A percentile compares a stretch with the other conserved stretches of the same genome.
These are phyloP conservation scores for Saturnia pavonia DNA, from an alignment of 2,888 invertebrate species.

Conservation along the genomic window DNA sequence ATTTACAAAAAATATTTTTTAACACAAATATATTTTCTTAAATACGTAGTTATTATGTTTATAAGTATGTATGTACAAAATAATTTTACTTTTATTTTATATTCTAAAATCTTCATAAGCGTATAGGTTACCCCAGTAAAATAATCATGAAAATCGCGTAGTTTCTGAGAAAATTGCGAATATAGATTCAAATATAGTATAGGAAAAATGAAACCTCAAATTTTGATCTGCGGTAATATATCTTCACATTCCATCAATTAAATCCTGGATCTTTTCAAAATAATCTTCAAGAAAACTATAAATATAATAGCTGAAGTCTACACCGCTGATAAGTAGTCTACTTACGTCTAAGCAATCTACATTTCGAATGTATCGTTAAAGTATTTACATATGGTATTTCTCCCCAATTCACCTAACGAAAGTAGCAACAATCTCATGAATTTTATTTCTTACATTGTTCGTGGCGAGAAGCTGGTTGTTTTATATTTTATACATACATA, in stretches of 20 bases:
- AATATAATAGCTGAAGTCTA: neutral
- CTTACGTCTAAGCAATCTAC: slow-evolving; percentile 20
- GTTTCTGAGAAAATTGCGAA: no score
- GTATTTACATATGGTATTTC: slow-evolving; percentile 32
- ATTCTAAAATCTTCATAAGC: no score
- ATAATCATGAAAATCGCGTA: no score
- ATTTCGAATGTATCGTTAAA: slow-evolving; percentile 18
- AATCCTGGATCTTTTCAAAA: neutral
- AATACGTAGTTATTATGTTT: no score
- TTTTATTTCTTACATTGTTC: slow-evolving; percentile 47
- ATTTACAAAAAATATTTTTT: no score
- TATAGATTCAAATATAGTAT: no score
- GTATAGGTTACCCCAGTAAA: no score
- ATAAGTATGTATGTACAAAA: no score
- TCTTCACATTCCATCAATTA: neutral
- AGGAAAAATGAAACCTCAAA: no score
- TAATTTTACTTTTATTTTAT: no score
- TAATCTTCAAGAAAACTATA: slow-evolving; percentile 16
- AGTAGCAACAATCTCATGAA: slow-evolving; percentile 57
- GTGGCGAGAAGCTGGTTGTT: slow-evolving; percentile 16
- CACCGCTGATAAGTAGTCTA: slow-evolving; percentile 1
- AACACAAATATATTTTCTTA: no score
- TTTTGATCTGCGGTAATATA: neutral
- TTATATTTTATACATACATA: neutral
- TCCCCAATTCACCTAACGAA: slow-evolving; percentile 51